A percentile compares a stretch with the other conserved stretches of the same genome.
These are phyloP conservation scores for Sebastes ruberrimus DNA, from an alignment of 2,797 vertebrate species.

Conservation along the genomic window DNA sequence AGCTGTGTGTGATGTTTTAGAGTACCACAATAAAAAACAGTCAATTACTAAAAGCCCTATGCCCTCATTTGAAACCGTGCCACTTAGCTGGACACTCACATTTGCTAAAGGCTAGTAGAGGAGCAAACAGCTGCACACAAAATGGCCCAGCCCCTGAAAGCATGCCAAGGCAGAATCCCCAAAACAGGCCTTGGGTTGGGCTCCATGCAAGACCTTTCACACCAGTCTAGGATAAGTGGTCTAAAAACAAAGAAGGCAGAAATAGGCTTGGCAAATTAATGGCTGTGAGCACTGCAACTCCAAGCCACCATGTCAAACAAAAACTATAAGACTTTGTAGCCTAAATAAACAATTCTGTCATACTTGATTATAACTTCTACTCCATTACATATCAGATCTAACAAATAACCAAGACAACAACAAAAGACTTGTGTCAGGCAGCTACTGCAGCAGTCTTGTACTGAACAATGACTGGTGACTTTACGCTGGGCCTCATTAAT, in stretches of 20 bases:
- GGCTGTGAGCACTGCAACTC: not conserved
- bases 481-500: slow-evolving; percentile 59
- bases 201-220: slow-evolving; percentile 45
- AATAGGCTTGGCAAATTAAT: slow-evolving; percentile 8
- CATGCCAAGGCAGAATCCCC: slow-evolving; percentile 67
- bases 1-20: slow-evolving; percentile 28
- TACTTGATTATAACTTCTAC: not conserved
- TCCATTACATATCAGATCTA: slow-evolving; percentile 2
- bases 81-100: slow-evolving; percentile 64
- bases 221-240: slow-evolving; percentile 18
- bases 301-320: not conserved
- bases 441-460: not conserved
- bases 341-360: slow-evolving; percentile 15
- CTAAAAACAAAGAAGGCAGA: slow-evolving; percentile 12
- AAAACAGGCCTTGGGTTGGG: slow-evolving; percentile 59
- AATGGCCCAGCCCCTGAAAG: slow-evolving; percentile 65
- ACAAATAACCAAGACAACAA: not conserved
- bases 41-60: slow-evolving; percentile 16
- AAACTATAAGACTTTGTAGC: not conserved
- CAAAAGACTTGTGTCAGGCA: not conserved
- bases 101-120: slow-evolving; percentile 41
- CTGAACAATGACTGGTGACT: slow-evolving; percentile 36
- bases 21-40: slow-evolving; percentile 9
- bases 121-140: slow-evolving; percentile 73
- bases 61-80: slow-evolving; percentile 50